These are phyloP conservation scores for Portunus trituberculatus DNA, from an alignment of 1,140 invertebrate genomes.

Conservation along the genomic window DNA sequence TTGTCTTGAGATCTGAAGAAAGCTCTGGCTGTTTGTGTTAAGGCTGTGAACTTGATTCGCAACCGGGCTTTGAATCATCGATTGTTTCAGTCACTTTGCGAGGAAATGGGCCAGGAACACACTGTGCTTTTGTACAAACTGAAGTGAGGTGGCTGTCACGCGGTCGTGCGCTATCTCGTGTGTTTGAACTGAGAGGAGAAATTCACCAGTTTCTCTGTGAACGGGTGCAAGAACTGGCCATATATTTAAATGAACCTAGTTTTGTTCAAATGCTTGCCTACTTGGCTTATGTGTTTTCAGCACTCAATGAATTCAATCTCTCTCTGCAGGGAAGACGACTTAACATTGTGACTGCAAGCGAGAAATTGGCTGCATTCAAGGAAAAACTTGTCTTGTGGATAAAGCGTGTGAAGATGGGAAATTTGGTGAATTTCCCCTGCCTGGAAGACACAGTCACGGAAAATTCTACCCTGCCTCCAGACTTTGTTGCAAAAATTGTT, in stretches of 20 bases:
- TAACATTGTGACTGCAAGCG: conserved; percentile 59
- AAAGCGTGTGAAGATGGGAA: conserved; percentile 59
- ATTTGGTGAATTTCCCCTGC: conserved; percentile 58
- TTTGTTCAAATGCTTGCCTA: conserved; percentile 24
- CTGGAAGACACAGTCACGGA: conserved; percentile 53
- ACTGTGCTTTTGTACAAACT: conserved; percentile 77
- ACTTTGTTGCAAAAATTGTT: conserved; percentile 61
- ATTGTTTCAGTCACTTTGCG: conserved; percentile 8
- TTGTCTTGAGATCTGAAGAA: conserved; percentile 29
- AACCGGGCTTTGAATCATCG: conserved; percentile 35
- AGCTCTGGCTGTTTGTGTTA: conserved; percentile 15
- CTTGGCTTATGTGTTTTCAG: not conserved
- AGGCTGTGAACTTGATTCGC: conserved; percentile 43
- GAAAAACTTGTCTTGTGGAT: conserved; percentile 62
- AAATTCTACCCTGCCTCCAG: conserved; percentile 39
- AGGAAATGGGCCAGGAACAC: conserved; percentile 76
- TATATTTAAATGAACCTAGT: conserved; percentile 13
- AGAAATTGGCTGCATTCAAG: conserved; percentile 66
- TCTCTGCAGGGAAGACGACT: conserved; percentile 62
- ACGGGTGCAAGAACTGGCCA: conserved; percentile 49
- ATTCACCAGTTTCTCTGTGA: conserved; percentile 74
- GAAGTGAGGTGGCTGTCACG: conserved; percentile 77
- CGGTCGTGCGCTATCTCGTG: conserved; percentile 74
- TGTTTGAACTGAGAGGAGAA: conserved; percentile 78
- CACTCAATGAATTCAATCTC: conserved; percentile 30